Evolutionary conservation across 2,113 vertebrate species (phyloP), one percentile per base, ranked within the genome.

Genomic region (Monarcha castaneiventris): DNA sequence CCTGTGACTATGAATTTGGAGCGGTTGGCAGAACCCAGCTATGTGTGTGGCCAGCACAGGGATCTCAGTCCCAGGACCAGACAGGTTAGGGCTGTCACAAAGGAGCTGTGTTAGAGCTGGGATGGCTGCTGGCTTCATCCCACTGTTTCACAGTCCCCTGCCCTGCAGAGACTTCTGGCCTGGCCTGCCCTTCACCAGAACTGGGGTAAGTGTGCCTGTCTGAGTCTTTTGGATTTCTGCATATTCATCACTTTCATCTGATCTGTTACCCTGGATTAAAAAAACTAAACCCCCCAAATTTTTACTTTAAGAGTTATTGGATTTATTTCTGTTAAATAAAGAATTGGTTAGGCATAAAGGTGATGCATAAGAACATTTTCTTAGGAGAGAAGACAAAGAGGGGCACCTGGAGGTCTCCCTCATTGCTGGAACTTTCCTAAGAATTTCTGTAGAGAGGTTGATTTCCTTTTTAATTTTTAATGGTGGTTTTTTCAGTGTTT

Each of bases 21-120:
- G 55, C 7, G 9, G 21, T 12, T 69, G 61, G 37, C 61, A 82
- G 84, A 78, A 26, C 35, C 10, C 30, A 46, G 1, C 23, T 46
- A 3, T 0, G 1, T 30, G n/a, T 12, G 20, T 83, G 56, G 32
- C 12, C 3, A 5, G 35, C 32, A 33, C 32, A 58, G n/a, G 25
- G n/a, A 27, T 30, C 33, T 66, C 2, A 1, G 41, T 85, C 41
- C 30, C 23, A 7, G 43, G 49, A 41, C 21, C 74, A 46, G 61
- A 51, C 19, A 61, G 55, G 49, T 68, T 39, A 55, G 39, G 92
- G 49, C 74, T 84, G 32, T 48, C 43, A 25, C 68, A 4, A 16
- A 16, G 89, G 49, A 39, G 54, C 77, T n/a, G 49, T 51, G 72
- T 43, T 33, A 58, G 48, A 49, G 35, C 67, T 68, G 16, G 27